Evolutionary conservation across 2,888 invertebrate species (phyloP).

Genomic region (Zele albiditarsus): DNA sequence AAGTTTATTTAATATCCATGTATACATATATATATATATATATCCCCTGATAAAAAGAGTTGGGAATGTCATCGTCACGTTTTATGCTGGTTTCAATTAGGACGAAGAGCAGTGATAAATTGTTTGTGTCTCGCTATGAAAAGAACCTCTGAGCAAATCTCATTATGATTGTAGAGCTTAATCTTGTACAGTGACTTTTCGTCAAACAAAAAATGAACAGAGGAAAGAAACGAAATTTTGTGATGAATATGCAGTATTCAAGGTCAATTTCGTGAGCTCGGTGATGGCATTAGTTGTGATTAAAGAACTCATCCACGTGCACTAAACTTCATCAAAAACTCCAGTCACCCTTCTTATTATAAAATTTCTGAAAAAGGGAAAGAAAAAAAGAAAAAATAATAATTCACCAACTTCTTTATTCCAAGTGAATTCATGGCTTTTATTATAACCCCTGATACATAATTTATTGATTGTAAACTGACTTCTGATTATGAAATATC

Average conservation of each 20-base stretch:
- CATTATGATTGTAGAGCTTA: background rate
- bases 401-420: background rate
- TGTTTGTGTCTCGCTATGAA: background rate
- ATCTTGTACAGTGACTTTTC: background rate
- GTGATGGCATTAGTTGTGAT: slow-evolving; percentile 15
- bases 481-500: background rate
- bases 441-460: slow-evolving; percentile 25
- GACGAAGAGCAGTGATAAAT: background rate
- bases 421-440: slow-evolving; percentile 20
- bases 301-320: slow-evolving; percentile 28
- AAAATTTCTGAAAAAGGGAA: background rate
- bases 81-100: background rate
- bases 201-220: background rate
- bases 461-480: slow-evolving; percentile 3
- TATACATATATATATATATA: background rate
- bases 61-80: background rate
- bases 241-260: slow-evolving; percentile 1
- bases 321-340: slow-evolving; percentile 30
- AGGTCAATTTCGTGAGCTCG: slow-evolving; percentile 2
- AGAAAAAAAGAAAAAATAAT: background rate
- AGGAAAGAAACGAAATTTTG: background rate
- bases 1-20: background rate
- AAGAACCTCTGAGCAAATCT: background rate
- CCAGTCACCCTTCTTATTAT: background rate
- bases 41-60: background rate